Evolutionary conservation across 2,888 invertebrate species (phyloP).

Genomic region (Teleogryllus oceanicus): DNA sequence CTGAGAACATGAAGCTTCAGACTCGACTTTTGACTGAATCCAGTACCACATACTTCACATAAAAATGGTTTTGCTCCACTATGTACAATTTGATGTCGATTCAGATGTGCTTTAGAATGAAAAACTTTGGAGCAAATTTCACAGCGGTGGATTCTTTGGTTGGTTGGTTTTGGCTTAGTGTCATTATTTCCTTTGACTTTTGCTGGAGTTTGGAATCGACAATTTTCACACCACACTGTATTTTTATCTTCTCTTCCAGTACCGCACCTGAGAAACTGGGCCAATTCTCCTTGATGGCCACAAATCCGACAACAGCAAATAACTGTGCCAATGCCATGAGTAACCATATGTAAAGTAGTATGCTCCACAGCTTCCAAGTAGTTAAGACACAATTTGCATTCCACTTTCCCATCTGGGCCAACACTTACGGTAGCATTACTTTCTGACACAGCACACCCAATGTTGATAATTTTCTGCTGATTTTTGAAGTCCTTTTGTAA

Average conservation of each 20-base stretch:
- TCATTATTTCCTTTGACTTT: constrained; percentile 22
- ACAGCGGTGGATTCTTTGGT: constrained; percentile 32
- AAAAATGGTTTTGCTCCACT: constrained; percentile 40
- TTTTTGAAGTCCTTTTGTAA: neutral
- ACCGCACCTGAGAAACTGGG: constrained; percentile 32
- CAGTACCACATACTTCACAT: constrained; percentile 39
- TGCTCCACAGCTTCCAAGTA: constrained; percentile 34
- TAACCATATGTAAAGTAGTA: constrained; percentile 37
- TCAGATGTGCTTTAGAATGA: constrained; percentile 36
- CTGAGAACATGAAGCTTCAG: constrained; percentile 36
- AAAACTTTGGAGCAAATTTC: constrained; percentile 39
- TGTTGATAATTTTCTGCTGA: neutral
- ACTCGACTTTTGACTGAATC: constrained; percentile 37
- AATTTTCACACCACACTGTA: constrained; percentile 35
- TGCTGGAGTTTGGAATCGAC: constrained; percentile 28
- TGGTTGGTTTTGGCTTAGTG: neutral
- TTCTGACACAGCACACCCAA: neutral
- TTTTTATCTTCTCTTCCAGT: constrained; percentile 29
- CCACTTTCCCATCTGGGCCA: constrained; percentile 34
- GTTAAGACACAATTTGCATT: constrained; percentile 37
- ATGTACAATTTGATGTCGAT: constrained; percentile 39
- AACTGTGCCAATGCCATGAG: constrained; percentile 38
- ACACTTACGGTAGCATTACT: constrained; percentile 33
- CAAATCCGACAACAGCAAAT: constrained; percentile 37
- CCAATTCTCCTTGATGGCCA: constrained; percentile 37